Percentiles rank a stretch among this genome's conserved stretches.
Conservation (phyloP, 1,140 invertebrate species). For the Theocolax elegans region DNA sequence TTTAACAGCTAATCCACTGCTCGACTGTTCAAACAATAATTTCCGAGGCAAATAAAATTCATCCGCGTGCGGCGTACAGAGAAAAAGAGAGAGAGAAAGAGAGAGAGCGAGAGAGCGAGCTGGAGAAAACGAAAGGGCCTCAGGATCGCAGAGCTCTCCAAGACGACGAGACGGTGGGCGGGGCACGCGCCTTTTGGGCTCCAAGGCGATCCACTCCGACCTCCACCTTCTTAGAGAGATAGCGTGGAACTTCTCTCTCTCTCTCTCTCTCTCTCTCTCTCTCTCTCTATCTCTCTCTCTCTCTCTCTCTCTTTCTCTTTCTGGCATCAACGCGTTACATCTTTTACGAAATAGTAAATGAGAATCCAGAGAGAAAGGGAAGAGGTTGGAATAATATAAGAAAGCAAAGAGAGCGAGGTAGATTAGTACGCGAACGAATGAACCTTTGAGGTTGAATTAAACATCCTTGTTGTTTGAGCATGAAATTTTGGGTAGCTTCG, state of each 20-base stretch:
- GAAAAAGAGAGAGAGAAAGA: slow-evolving; percentile 11
- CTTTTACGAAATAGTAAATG: slow-evolving; percentile 59
- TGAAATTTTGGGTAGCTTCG: too few relatives aligned
- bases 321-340: slow-evolving; percentile 55
- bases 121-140: slow-evolving; percentile 49
- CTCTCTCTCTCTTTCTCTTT: background rate
- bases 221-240: slow-evolving; percentile 55
- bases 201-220: slow-evolving; percentile 65
- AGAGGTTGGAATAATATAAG: slow-evolving; percentile 12
- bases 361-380: slow-evolving; percentile 24
- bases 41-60: slow-evolving; percentile 23
- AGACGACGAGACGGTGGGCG: slow-evolving; percentile 62
- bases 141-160: background rate
- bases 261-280: slow-evolving; percentile 18
- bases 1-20: slow-evolving; percentile 8
- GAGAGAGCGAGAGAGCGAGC: slow-evolving; percentile 25
- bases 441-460: background rate
- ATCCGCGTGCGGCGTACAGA: slow-evolving; percentile 21
- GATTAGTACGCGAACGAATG: background rate
- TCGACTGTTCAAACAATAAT: slow-evolving; percentile 17
- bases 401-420: background rate
- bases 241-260: slow-evolving; percentile 43
- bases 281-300: too few relatives aligned
- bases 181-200: slow-evolving; percentile 60
- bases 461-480: background rate